Base-by-base conservation (phyloP, 2,113 vertebrate genomes). In the Grantiella picta region DNA sequence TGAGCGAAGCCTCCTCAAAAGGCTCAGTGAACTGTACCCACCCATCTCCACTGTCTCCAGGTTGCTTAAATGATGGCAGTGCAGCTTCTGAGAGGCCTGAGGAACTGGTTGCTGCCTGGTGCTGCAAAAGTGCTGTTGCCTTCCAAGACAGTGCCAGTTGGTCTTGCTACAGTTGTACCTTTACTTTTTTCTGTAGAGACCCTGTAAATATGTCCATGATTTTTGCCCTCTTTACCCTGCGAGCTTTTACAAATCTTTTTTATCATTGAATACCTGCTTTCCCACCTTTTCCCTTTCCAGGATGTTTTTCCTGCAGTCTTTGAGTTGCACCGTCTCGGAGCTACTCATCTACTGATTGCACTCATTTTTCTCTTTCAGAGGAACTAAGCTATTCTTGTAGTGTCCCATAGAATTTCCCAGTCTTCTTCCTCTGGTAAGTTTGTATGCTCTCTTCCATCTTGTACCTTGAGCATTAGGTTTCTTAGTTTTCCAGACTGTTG, bases 301-400 rank as follows among this genome's bases (percentile, higher is more conserved):
- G 35, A 9, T 12, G 12, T 50, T 90, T 82, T 49, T 57, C 49
- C 38, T 73, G 79, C 45, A 73, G 50, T 90, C 71, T 65, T 71
- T 73, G 79, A 86, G 90, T 80, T 92, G 40, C 64, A 59, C 33
- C 12, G 0, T 11, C 28, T 91, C 54, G 85, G 61, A 86, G 76
- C 83, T 89, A 42, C 87, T 89, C 68, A 59, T 77, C 88, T 89
- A 20, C 83, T 82, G 77, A 93, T 68, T 68, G 79, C 90, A 53
- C 53, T 92, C 61, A 38, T 94, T 92, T 86, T 94, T 94, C 63
- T 95, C 73, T 96, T 96, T 94, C 94, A 94, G 94, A 93, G 83
- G 86, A 94, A 89, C 40, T 90, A 76, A 86, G 18, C 70, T 82
- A 50, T 88, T 90, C 52, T 90, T 95, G n/a, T 87, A 88, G 85